These are phyloP conservation scores for Hyaena hyaena DNA, from an alignment of 2,113 vertebrate genomes.

Conservation along the genomic window DNA sequence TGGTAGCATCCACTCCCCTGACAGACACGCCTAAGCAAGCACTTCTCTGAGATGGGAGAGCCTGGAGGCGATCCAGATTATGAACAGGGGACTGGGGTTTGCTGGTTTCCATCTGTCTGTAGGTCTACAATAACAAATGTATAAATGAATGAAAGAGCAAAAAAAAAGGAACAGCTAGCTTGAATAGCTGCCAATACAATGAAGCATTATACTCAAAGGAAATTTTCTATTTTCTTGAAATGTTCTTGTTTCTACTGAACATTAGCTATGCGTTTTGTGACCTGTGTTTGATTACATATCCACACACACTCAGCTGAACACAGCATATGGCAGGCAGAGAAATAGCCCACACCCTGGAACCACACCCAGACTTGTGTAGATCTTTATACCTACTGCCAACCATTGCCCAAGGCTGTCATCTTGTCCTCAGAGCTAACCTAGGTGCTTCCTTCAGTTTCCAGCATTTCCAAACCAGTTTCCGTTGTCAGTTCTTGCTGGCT, in stretches of 20 bases:
- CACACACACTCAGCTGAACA: not conserved
- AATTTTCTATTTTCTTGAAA: not conserved
- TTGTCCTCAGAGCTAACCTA: not conserved
- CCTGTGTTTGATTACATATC: not conserved
- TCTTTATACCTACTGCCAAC: not conserved
- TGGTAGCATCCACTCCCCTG: not conserved
- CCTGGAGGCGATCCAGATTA: not conserved
- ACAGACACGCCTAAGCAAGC: not conserved
- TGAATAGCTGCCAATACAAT: not conserved
- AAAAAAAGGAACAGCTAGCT: not conserved
- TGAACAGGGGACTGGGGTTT: not conserved
- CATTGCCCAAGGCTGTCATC: not conserved
- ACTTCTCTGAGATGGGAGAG: not conserved
- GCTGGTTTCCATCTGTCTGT: not conserved
- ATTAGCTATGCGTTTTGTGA: not conserved
- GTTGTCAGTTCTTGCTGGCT: not conserved
- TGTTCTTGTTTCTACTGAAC: slow-evolving; percentile 4
- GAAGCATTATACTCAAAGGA: not conserved
- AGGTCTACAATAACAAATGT: not conserved
- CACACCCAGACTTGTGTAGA: not conserved
- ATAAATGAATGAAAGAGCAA: not conserved
- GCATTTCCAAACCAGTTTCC: not conserved
- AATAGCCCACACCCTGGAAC: not conserved
- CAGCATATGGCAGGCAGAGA: not conserved
- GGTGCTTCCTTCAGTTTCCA: not conserved